phyloP scores from a whole-genome alignment of 2,888 invertebrate genomes.

The Aphidoletes aphidimyza region DNA sequence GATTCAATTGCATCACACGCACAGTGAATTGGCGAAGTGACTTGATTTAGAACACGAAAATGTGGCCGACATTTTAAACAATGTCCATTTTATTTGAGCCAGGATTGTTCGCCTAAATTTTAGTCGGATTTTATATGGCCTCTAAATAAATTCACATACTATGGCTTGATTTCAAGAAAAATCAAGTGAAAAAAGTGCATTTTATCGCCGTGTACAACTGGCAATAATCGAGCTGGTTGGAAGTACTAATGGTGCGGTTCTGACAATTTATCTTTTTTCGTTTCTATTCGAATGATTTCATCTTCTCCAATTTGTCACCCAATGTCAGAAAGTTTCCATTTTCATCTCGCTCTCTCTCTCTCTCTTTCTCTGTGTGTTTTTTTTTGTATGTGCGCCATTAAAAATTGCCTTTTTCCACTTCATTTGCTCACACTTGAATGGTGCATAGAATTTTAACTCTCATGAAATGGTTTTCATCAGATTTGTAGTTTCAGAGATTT shows the following conservation, averaged over 20 bases:
- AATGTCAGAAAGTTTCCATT: neutral
- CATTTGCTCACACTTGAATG: conserved; percentile 10
- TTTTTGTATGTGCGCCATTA: neutral
- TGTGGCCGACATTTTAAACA: neutral
- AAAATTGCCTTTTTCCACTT: neutral
- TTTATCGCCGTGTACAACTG: no score
- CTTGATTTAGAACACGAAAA: no score
- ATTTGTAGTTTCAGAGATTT: neutral
- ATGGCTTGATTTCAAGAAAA: no score
- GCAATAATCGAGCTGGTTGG: neutral
- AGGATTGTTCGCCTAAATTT: no score
- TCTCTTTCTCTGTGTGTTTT: no score
- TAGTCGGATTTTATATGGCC: no score
- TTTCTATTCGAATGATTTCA: neutral
- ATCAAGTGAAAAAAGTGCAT: no score
- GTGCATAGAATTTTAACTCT: neutral
- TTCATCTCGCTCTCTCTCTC: neutral
- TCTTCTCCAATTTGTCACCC: neutral
- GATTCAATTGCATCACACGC: no score
- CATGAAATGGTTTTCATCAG: neutral
- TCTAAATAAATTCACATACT: no score
- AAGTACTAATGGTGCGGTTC: neutral
- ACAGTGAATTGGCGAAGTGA: no score
- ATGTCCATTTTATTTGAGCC: neutral
- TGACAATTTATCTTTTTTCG: neutral